Conservation (phyloP, 64 coral and sea anemone species). For the Dendronephthya gigantea region DNA sequence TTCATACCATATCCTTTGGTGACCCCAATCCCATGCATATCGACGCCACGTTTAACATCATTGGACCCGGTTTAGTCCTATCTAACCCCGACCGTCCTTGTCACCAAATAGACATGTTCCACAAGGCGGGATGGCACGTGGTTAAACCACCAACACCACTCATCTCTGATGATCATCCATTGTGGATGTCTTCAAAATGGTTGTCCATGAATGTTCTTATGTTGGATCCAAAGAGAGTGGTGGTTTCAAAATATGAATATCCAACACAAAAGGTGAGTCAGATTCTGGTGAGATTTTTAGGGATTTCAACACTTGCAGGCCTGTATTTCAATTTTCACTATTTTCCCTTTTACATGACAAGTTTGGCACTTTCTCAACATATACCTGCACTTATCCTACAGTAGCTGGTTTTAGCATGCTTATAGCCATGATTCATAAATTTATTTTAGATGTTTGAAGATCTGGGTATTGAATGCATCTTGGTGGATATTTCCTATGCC, state of each 20-base stretch:
- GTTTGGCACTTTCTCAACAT: too few relatives aligned
- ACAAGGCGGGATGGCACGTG: conserved; percentile 16
- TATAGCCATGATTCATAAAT: too few relatives aligned
- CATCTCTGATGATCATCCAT: not conserved
- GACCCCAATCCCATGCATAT: conserved; percentile 16
- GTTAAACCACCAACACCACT: not conserved
- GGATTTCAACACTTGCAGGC: too few relatives aligned
- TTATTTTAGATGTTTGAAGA: conserved; percentile 48
- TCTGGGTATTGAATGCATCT: conserved; percentile 25
- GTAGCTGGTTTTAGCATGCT: too few relatives aligned
- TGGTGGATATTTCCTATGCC: conserved; percentile 22
- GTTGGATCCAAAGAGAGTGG: conserved; percentile 20
- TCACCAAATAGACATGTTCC: not conserved
- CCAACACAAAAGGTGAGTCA: not conserved
- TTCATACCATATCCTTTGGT: conserved; percentile 8
- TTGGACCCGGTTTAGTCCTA: conserved; percentile 13
- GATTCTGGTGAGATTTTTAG: not conserved
- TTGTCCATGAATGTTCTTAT: conserved; percentile 27
- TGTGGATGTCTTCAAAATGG: conserved; percentile 28
- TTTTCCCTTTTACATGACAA: too few relatives aligned
- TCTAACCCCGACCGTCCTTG: conserved; percentile 16
- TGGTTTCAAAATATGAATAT: not conserved
- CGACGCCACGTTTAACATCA: conserved; percentile 19
- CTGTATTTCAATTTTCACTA: too few relatives aligned
- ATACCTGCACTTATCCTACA: too few relatives aligned